These are phyloP conservation scores for Dendrolimus pini DNA, from an alignment of 2,888 invertebrate genomes.

Conservation along the genomic window DNA sequence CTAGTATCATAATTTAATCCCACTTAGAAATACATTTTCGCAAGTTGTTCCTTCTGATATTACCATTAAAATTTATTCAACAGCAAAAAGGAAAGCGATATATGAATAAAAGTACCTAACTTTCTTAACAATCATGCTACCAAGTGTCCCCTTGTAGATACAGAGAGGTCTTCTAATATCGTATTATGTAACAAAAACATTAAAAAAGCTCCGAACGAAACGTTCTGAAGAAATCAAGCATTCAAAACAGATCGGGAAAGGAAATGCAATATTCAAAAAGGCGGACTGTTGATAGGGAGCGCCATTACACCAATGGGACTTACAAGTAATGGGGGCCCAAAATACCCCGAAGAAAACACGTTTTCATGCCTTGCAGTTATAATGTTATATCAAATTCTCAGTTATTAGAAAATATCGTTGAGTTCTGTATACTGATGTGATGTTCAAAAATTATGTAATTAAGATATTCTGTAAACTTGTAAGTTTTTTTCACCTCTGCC, in stretches of 20 bases:
- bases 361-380: conserved; percentile 36
- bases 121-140: background rate
- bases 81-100: too few relatives aligned
- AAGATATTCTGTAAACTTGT: too few relatives aligned
- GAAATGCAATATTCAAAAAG: conserved; percentile 34
- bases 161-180: background rate
- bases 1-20: too few relatives aligned
- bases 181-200: background rate
- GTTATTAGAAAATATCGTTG: conserved; percentile 16
- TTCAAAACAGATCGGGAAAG: conserved; percentile 32
- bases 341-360: conserved; percentile 29
- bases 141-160: background rate
- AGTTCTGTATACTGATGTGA: too few relatives aligned
- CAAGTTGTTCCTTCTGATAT: too few relatives aligned
- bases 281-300: conserved; percentile 29
- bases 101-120: too few relatives aligned
- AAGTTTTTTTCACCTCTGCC: too few relatives aligned
- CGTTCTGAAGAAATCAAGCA: conserved; percentile 28
- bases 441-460: too few relatives aligned
- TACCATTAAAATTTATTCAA: too few relatives aligned
- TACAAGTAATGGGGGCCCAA: conserved; percentile 42
- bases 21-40: too few relatives aligned
- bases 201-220: conserved; percentile 4
- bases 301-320: conserved; percentile 35
- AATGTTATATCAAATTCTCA: conserved; percentile 50